Percentiles rank a stretch among this genome's conserved stretches.
phyloP scores from a whole-genome alignment of 1,140 invertebrate species.

The Bombus breviceps region DNA sequence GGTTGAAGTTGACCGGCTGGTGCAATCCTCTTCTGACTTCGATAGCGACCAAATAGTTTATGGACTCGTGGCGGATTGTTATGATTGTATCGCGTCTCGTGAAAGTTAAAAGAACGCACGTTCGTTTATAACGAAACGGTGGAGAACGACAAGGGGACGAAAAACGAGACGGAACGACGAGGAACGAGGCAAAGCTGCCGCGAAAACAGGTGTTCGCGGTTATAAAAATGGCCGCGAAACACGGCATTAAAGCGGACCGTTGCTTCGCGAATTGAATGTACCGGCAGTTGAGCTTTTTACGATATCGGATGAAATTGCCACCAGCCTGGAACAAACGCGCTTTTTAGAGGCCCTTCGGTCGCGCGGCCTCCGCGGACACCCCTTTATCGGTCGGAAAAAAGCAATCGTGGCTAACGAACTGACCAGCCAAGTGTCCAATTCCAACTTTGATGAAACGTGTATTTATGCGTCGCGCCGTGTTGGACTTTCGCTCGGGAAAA shows the following conservation, averaged over 20 bases:
- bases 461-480: conserved; percentile 14
- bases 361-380: not conserved
- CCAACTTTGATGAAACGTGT: conserved; percentile 30
- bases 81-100: too few relatives aligned
- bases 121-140: not conserved
- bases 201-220: conserved; percentile 42
- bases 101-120: not conserved
- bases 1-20: not conserved
- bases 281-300: conserved; percentile 15
- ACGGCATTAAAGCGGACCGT: conserved; percentile 23
- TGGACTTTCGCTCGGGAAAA: not conserved
- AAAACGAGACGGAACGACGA: not conserved
- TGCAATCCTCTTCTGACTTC: not conserved
- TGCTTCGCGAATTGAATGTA: conserved; percentile 34
- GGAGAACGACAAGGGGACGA: too few relatives aligned
- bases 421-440: conserved; percentile 16
- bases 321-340: not conserved
- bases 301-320: conserved; percentile 47
- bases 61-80: not conserved
- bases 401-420: conserved; percentile 14
- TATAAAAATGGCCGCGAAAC: conserved; percentile 33
- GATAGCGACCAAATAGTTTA: conserved; percentile 26
- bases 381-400: not conserved
- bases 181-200: not conserved
- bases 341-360: conserved; percentile 14